Evolutionary conservation across 2,797 vertebrate species (phyloP).

Genomic region (Sebastes kiyomatsui): DNA sequence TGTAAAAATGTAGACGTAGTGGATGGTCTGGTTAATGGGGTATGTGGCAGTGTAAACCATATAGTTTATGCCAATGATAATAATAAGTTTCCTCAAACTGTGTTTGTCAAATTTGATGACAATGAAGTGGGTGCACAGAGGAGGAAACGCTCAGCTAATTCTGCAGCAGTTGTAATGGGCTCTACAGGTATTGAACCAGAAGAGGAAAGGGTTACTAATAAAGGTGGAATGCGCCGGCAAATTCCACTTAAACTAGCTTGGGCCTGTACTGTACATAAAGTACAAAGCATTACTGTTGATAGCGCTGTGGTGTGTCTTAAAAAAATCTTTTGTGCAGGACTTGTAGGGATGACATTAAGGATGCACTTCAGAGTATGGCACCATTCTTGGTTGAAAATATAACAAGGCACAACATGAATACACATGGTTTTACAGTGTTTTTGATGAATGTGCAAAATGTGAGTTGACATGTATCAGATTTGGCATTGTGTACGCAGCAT

Average conservation of each 20-base stretch:
- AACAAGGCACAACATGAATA: neutral
- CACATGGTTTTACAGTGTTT: neutral
- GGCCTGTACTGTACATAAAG: slow-evolving; percentile 2
- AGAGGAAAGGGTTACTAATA: neutral
- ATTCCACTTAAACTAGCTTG: neutral
- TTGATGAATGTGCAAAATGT: neutral
- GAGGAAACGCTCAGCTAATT: neutral
- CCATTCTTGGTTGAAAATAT: neutral
- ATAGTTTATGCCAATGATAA: too few species aligned
- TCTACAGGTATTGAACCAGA: neutral
- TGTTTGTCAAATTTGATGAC: slow-evolving; percentile 8
- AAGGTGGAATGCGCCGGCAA: neutral
- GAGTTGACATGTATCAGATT: too few species aligned
- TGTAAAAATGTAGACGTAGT: neutral
- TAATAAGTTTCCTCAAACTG: neutral
- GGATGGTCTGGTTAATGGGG: neutral
- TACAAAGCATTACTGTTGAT: neutral
- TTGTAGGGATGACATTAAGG: neutral
- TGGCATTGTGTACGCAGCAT: neutral
- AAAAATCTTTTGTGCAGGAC: neutral
- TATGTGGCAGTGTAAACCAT: too few species aligned
- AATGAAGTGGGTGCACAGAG: neutral
- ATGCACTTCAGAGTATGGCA: neutral
- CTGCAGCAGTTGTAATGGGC: too few species aligned
- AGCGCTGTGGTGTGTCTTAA: neutral